These are phyloP conservation scores for Anastatus disparis DNA, from an alignment of 1,140 invertebrate genomes.

Conservation along the genomic window DNA sequence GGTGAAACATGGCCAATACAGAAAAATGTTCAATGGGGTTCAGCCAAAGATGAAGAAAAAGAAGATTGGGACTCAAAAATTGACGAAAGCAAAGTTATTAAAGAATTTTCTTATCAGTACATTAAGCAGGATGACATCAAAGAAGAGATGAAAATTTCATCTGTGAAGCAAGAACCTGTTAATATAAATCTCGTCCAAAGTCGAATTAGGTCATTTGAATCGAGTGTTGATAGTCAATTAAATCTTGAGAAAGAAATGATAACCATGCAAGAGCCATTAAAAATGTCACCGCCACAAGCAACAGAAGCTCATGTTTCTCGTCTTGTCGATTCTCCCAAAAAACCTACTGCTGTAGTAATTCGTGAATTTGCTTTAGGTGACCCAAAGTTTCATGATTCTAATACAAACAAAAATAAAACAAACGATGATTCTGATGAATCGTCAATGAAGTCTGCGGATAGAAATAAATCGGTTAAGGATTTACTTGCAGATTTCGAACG, in stretches of 20 bases:
- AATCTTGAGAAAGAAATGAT: conserved; percentile 52
- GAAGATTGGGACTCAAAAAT: conserved; percentile 60
- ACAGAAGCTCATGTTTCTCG: conserved; percentile 66
- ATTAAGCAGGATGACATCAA: conserved; percentile 56
- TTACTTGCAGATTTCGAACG: conserved; percentile 68
- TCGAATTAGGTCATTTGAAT: conserved; percentile 67
- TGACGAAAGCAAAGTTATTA: conserved; percentile 62
- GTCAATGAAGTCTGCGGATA: conserved; percentile 39
- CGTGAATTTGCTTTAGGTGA: conserved; percentile 50
- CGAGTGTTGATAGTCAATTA: conserved; percentile 42
- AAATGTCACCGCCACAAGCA: conserved; percentile 59
- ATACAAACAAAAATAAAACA: background rate
- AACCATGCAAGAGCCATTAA: conserved; percentile 65
- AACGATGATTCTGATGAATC: background rate
- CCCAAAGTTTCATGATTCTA: background rate
- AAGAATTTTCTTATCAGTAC: conserved; percentile 66
- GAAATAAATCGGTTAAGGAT: conserved; percentile 68
- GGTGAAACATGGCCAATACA: conserved; percentile 49
- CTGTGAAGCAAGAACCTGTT: conserved; percentile 41
- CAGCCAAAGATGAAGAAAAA: conserved; percentile 48
- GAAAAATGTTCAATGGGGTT: conserved; percentile 61
- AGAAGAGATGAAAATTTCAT: conserved; percentile 2
- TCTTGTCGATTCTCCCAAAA: conserved; percentile 51
- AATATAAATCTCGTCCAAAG: conserved; percentile 70
- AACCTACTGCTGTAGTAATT: conserved; percentile 34